Evolutionary conservation across 92 coral and sea anemone species (phyloP).

Genomic region (Bergia puertoricense): DNA sequence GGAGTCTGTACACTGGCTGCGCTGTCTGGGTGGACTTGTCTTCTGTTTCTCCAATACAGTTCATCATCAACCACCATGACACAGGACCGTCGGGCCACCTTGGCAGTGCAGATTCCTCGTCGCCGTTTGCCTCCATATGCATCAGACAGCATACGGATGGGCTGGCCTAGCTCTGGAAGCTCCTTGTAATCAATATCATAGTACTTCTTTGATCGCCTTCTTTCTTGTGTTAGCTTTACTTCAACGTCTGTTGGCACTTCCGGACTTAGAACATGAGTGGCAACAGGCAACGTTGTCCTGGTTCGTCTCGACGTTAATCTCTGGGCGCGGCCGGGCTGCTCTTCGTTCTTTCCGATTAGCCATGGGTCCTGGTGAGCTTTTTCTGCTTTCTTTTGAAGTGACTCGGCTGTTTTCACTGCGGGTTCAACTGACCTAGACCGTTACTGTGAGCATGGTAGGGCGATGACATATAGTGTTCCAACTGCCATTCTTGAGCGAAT

Average conservation of each 20-base stretch:
- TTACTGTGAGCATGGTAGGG: no score
- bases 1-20: not conserved
- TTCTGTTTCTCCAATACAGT: constrained; percentile 26
- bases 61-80: constrained; percentile 32
- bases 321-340: constrained; percentile 17
- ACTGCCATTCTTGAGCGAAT: no score
- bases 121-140: constrained; percentile 23
- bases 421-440: no score
- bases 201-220: constrained; percentile 26
- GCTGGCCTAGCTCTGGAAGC: no score
- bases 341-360: no score
- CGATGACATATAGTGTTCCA: no score
- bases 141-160: constrained; percentile 27
- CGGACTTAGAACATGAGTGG: constrained; percentile 23
- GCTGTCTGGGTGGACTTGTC: not conserved
- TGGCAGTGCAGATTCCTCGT: constrained; percentile 38
- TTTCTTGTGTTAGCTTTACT: constrained; percentile 19
- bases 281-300: no score
- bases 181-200: constrained; percentile 34
- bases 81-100: constrained; percentile 36
- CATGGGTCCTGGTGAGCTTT: no score
- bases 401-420: no score
- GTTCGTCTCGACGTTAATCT: not conserved
- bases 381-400: no score
- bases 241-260: constrained; percentile 32